Base-by-base conservation (phyloP, 2,888 invertebrate genomes). In the Tinea pellionella region DNA sequence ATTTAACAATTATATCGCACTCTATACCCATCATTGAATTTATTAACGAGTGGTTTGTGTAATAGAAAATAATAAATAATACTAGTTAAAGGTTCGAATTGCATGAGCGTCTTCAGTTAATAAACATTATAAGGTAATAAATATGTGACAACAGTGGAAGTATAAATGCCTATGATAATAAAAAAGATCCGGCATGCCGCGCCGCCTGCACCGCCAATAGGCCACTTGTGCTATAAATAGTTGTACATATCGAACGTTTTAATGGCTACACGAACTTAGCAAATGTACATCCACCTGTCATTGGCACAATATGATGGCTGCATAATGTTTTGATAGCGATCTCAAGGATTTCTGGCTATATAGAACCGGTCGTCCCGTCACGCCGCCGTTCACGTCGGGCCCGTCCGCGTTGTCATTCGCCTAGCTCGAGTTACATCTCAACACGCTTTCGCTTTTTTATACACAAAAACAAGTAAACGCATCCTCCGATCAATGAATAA, bases 301-400 rank as follows among this genome's bases (percentile, higher is more conserved):
- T 57, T 57, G 57, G 57, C 57, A 32, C 57, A 32, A 32, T 32
- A 57, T 57, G 32, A 57, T 57, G 57, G 19, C 57, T 32, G 57
- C 57, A 57, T 57, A 57, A 57, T 57, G 57, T 57, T 57, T 57
- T 57, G 57, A 57, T 57, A 57, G 32, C 57, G 57, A 57, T 57
- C 57, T 57, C 57, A 57, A 57, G 57, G 57, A 57, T 57, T 57
- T 57, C 57, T 57, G 57, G 57, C 32, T 57, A 32, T 32, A 57
- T 2, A 57, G 57, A 57, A 57, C 57, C 57, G 57, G 57, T 57
- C 57, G 15, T 15, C 12, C 13, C 57, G 66, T 66, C 61, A 66
- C 64, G 63, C 59, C 61, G 58, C 29, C 60, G 53, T 55, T 9
- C 63, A 57, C 65, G 64, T 67, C 69, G 70, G 4, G 13, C 57